Evolutionary conservation across 2,113 vertebrate genomes (phyloP), one percentile per base, ranked within the genome.

Genomic region (Ursus arctos): DNA sequence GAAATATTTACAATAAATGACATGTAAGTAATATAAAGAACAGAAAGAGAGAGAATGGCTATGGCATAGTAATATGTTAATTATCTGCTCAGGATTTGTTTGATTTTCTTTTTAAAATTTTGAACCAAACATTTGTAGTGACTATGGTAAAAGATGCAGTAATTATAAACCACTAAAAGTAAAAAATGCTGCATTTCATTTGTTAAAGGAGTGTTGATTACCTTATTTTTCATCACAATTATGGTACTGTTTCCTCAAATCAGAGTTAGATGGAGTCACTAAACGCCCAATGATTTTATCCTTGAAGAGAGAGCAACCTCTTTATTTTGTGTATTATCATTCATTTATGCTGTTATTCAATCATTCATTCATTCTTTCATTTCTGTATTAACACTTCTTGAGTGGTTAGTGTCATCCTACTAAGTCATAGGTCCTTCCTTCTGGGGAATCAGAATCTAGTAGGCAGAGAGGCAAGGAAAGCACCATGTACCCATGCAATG

Each of bases 151-250:
- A 92, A 92, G 4, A 61, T 28, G 40, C 9, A 72, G 21, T 40
- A 40, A 71, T 88, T 80, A 28, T 76, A 88, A 94, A 95, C n/a
- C 28, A 63, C 2, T 81, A 12, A 47, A 82, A 96, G 26, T 88
- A 1, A 80, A 77, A 69, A 88, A 82, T 59, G 28, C 0, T 95
- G 1, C 4, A 49, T 53, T 65, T 90, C 7, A 76, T 49, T 69
- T 47, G 59, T 57, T 95, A 67, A 74, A 89, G 1, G 4, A 8
- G 7, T 80, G 33, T 24, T 92, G 47, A 89, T 67, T 74, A 55
- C 22, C 28, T 88, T 79, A 33, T 86, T 87, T 88, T 84, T 91
- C 18, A 82, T 86, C 19, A 74, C 28, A 93, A 76, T 85, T 92
- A 55, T 0, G 74, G 11, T 21, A 85, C 13, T 49, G 6, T 80